Evolutionary conservation across 2,888 invertebrate genomes (phyloP).

Genomic region (Polyploca ridens): DNA sequence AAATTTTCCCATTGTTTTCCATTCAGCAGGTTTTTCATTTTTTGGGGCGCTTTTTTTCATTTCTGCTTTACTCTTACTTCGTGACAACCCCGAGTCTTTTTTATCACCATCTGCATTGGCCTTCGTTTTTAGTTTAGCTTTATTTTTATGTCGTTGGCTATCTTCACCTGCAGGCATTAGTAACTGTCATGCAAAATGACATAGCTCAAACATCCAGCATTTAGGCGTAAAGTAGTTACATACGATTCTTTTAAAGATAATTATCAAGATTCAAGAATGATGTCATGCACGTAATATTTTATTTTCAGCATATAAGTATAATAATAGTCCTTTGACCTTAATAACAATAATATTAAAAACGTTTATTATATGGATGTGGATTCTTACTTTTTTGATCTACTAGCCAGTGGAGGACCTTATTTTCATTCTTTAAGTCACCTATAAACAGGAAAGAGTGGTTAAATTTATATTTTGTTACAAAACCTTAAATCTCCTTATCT

Average conservation of each 20-base stretch:
- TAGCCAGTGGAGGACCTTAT: constrained; percentile 98
- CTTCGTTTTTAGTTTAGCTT: constrained; percentile 78
- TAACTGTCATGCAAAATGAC: constrained; percentile 86
- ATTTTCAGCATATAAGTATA: constrained; percentile 50
- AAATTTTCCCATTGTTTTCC: constrained; percentile 66
- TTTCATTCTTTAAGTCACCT: constrained; percentile 97
- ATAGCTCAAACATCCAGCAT: constrained; percentile 83
- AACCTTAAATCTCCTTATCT: neutral
- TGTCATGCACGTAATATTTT: constrained; percentile 80
- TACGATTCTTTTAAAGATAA: constrained; percentile 48
- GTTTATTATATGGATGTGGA: constrained; percentile 83
- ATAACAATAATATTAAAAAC: constrained; percentile 51
- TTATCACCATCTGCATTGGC: constrained; percentile 81
- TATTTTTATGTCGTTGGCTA: constrained; percentile 77
- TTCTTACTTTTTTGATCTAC: constrained; percentile 98
- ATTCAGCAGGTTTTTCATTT: constrained; percentile 46
- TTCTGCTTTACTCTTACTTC: constrained; percentile 47
- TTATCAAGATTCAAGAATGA: constrained; percentile 69
- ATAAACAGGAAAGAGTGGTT: constrained; percentile 81
- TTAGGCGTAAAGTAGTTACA: constrained; percentile 73
- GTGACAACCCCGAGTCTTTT: constrained; percentile 63
- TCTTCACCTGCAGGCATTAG: constrained; percentile 86
- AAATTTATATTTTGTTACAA: constrained; percentile 22
- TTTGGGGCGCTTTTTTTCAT: constrained; percentile 43
- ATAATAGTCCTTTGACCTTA: constrained; percentile 46